Percentiles rank a stretch among this genome's conserved stretches.
These are phyloP conservation scores for Eupithecia subfuscata DNA, from an alignment of 2,888 invertebrate species.

Conservation along the genomic window DNA sequence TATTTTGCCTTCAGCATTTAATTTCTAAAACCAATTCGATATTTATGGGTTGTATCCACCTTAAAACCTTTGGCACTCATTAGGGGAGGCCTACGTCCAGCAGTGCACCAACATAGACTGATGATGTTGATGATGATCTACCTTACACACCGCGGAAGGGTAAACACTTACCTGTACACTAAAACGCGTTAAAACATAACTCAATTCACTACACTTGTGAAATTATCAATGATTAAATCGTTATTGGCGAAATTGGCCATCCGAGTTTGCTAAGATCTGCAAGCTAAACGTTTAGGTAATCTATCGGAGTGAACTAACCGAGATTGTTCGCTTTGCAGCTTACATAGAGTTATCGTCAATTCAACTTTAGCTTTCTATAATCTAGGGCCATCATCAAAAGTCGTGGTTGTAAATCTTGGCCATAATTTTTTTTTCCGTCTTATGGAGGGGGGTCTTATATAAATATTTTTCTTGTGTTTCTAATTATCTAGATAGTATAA, in stretches of 20 bases:
- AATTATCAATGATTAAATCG: not conserved
- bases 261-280: not conserved
- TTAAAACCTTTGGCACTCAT: too few species aligned
- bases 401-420: not conserved
- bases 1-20: not conserved
- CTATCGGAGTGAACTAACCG: not conserved
- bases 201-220: not conserved
- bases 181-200: not conserved
- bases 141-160: too few species aligned
- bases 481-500: too few species aligned
- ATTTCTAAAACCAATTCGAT: not conserved
- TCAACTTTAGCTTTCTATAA: not conserved
- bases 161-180: too few species aligned
- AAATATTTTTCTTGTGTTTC: too few species aligned
- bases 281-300: not conserved
- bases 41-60: not conserved
- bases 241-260: not conserved
- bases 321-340: not conserved
- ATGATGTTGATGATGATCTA: too few species aligned
- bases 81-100: too few species aligned
- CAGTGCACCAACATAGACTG: too few species aligned
- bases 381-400: not conserved
- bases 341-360: not conserved
- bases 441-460: not conserved
- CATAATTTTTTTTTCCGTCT: not conserved